A percentile compares a stretch with the other conserved stretches of the same genome.
Evolutionary conservation across 2,797 vertebrate species (phyloP).

Genomic region (Xenopus petersii): DNA sequence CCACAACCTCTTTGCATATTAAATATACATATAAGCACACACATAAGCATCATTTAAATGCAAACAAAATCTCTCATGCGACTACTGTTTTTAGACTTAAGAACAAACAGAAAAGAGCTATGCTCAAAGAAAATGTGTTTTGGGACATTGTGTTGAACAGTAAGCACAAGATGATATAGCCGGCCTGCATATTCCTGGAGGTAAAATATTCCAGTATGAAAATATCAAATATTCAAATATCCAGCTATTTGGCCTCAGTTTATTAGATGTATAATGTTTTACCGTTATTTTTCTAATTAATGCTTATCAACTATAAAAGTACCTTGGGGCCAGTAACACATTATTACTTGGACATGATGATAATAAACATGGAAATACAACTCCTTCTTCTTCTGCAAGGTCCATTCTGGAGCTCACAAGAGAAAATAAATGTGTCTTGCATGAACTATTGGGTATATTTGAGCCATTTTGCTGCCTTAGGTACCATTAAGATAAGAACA

Average conservation of each 20-base stretch:
- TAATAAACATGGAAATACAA: constrained; percentile 19
- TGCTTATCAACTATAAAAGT: neutral
- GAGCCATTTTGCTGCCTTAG: neutral
- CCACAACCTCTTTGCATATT: too few species aligned
- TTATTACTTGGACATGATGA: constrained; percentile 8
- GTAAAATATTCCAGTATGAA: constrained; percentile 15
- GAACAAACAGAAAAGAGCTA: too few species aligned
- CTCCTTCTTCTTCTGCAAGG: constrained; percentile 9
- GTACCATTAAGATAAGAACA: constrained; percentile 19
- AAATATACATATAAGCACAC: too few species aligned
- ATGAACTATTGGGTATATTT: constrained; percentile 7
- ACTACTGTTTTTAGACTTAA: too few species aligned
- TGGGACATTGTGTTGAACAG: too few species aligned
- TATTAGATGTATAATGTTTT: constrained; percentile 29
- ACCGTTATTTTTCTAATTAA: constrained; percentile 39
- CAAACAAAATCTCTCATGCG: too few species aligned
- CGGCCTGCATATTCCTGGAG: constrained; percentile 4
- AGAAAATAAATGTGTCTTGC: constrained; percentile 5
- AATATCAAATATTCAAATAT: constrained; percentile 25
- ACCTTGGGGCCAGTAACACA: constrained; percentile 1
- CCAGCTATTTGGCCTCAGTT: constrained; percentile 10
- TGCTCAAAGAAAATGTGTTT: too few species aligned
- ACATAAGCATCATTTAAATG: too few species aligned
- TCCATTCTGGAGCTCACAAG: constrained; percentile 2
- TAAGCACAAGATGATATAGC: too few species aligned